Base-by-base conservation (phyloP, 2,797 vertebrate species). In the Calcarius lapponicus region DNA sequence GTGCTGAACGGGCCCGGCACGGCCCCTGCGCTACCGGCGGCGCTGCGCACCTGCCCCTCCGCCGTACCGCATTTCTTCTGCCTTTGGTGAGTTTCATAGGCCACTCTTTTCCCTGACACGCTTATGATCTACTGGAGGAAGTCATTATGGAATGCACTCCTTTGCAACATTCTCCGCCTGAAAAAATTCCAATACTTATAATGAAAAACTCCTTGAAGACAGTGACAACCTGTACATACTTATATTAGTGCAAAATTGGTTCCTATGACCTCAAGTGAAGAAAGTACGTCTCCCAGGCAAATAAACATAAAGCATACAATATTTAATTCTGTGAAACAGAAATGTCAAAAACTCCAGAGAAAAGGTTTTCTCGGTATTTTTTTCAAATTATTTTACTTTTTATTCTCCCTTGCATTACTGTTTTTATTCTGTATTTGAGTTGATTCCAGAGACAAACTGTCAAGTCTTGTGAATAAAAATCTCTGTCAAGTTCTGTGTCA, bases 21-120 rank as follows among this genome's bases (percentile, higher is more conserved):
- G 18, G 40, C 7, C 3, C 6, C 26, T 0, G 2, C 0, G 6
- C 0, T 2, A 1, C 47, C 45, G 1, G 12, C 5, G 2, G 2
- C 24, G 4, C 6, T 13, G 56, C 17, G 8, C 6, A 14, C 3
- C 43, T 4, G 28, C 40, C 43, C 4, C 61, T 13, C 19, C 0
- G 15, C 25, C 43, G 0, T 0, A 0, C 28, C 22, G 18, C 3
- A 22, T 29, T 20, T 22, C 69, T 25, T 36, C 54, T 50, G 16
- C 28, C 69, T 25, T 10, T 4, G 29, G 19, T 3, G 66, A 28
- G 10, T 57, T 45, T 42, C 71, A 28, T 0, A 5, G 26, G 3
- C 24, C 32, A 1, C 22, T 24, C n/a, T 58, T 64, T 43, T 2
- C 34, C 54, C 58, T 16, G 54, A 15, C 20, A 17, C 5, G 1